Evolutionary conservation across 2,797 vertebrate species (phyloP).

Genomic region (Neosilurus hyrtlii): DNA sequence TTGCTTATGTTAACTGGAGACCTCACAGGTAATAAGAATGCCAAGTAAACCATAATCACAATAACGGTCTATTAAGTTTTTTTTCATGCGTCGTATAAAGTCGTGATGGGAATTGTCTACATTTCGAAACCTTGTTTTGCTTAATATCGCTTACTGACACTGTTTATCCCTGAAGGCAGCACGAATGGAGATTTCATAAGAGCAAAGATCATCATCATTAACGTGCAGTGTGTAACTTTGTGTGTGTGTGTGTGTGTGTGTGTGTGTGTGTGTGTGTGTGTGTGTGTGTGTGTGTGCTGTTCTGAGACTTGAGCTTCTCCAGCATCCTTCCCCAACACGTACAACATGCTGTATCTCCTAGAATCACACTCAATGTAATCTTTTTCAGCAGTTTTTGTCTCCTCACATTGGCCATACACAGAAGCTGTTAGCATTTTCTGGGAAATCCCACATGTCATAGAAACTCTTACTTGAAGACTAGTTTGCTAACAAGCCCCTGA

Average conservation of each 20-base stretch:
- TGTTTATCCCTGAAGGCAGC: constrained; percentile 52
- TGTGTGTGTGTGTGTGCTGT: background rate
- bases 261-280: background rate
- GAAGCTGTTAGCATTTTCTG: constrained; percentile 30
- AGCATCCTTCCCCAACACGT: background rate
- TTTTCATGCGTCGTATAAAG: constrained; percentile 8
- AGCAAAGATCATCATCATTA: constrained; percentile 37
- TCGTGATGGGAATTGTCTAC: constrained; percentile 39
- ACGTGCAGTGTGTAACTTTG: constrained; percentile 20
- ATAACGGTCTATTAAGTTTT: constrained; percentile 24
- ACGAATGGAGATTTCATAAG: constrained; percentile 34
- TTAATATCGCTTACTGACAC: constrained; percentile 39
- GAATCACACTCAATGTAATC: background rate
- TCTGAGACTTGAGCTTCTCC: constrained; percentile 1
- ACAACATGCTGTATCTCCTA: background rate
- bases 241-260: background rate
- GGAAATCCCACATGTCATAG: constrained; percentile 29
- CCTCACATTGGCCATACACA: background rate
- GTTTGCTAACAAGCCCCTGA: constrained; percentile 39
- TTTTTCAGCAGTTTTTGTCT: background rate
- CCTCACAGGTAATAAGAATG: background rate
- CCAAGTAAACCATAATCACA: constrained; percentile 29
- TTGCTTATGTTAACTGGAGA: constrained; percentile 2
- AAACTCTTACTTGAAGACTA: constrained; percentile 24
- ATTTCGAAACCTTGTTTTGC: constrained; percentile 23